Conservation (phyloP, 2,797 vertebrate species). For the Acestrorhynchus altus region DNA sequence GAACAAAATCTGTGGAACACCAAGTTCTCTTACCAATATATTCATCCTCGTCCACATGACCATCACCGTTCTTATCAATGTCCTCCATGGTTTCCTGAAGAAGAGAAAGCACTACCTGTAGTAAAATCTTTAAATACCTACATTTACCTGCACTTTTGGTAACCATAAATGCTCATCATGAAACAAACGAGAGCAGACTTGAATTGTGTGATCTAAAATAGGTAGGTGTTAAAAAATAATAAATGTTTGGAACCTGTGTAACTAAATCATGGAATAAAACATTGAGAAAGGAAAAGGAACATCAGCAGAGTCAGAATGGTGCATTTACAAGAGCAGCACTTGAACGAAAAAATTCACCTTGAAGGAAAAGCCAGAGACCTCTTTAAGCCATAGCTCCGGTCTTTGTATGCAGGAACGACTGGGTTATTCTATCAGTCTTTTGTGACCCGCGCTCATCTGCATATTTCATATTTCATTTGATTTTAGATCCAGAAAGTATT, state of each 20-base stretch:
- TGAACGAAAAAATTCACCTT: neutral
- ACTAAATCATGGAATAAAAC: no score
- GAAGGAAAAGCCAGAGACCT: neutral
- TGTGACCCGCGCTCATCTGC: neutral
- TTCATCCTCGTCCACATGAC: slow-evolving; percentile 95
- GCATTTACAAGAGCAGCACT: no score
- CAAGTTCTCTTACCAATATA: slow-evolving; percentile 88
- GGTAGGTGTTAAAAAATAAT: neutral
- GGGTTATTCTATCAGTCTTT: no score
- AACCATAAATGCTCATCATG: neutral
- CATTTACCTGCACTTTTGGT: no score
- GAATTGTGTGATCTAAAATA: no score
- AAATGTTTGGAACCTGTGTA: no score
- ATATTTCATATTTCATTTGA: no score
- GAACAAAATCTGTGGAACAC: neutral
- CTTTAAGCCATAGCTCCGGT: neutral
- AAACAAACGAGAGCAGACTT: no score
- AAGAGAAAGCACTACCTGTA: neutral
- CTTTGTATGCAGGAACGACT: no score
- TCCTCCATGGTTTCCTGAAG: slow-evolving; percentile 96
- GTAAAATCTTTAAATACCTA: neutral
- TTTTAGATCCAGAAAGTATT: no score
- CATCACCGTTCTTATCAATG: slow-evolving; percentile 95
- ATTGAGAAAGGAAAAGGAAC: no score
- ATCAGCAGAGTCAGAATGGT: no score